A percentile compares a stretch with the other conserved stretches of the same genome.
These are phyloP conservation scores for Mola mola DNA, from an alignment of 2,113 vertebrate genomes.

Conservation along the genomic window DNA sequence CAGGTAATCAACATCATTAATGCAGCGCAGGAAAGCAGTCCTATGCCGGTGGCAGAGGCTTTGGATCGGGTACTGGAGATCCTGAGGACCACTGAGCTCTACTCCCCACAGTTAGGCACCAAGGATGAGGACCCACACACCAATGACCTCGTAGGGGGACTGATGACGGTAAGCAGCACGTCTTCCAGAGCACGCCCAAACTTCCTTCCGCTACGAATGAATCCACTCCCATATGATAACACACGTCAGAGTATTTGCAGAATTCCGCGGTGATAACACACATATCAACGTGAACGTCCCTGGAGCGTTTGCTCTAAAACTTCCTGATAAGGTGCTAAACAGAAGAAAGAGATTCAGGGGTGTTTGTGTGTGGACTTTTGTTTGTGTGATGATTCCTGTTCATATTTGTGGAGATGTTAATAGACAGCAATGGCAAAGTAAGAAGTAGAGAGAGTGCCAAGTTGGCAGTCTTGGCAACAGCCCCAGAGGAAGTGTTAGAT, in stretches of 20 bases:
- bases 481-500: slow-evolving; percentile 83
- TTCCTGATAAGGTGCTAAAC: neutral
- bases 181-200: slow-evolving; percentile 20
- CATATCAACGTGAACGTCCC: slow-evolving; percentile 4
- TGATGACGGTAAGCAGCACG: slow-evolving; percentile 90
- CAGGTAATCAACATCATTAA: slow-evolving; percentile 98
- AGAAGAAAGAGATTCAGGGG: neutral
- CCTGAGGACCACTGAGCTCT: slow-evolving; percentile 94
- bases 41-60: slow-evolving; percentile 92
- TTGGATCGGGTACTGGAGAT: slow-evolving; percentile 96
- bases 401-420: slow-evolving; percentile 33
- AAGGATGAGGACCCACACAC: slow-evolving; percentile 97
- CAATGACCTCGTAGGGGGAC: slow-evolving; percentile 92
- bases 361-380: neutral
- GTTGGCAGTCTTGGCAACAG: slow-evolving; percentile 82
- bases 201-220: slow-evolving; percentile 31
- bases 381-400: slow-evolving; percentile 29
- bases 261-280: slow-evolving; percentile 22
- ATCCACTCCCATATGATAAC: slow-evolving; percentile 26
- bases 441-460: slow-evolving; percentile 74
- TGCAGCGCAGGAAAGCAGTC: slow-evolving; percentile 95
- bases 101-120: slow-evolving; percentile 92
- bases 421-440: slow-evolving; percentile 58
- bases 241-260: slow-evolving; percentile 3
- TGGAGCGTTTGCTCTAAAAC: neutral